These are phyloP conservation scores for Puma concolor DNA, from an alignment of 2,113 vertebrate genomes.

Conservation along the genomic window DNA sequence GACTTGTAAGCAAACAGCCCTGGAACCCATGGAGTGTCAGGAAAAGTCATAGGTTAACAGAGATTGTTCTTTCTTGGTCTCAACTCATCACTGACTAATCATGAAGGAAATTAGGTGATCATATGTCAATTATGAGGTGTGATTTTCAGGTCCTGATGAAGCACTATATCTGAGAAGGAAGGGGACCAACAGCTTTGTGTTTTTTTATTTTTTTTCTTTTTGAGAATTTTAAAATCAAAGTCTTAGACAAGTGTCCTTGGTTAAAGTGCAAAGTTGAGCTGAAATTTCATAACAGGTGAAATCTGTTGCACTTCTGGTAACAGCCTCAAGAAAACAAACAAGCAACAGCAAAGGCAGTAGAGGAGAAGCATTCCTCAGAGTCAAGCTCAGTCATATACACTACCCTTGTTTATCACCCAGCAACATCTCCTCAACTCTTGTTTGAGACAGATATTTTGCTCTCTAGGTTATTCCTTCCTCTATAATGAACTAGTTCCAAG, in stretches of 20 bases:
- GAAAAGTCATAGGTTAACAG: background rate
- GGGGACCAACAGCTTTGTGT: background rate
- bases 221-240: background rate
- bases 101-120: background rate
- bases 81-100: background rate
- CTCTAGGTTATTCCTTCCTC: slow-evolving; percentile 72
- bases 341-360: background rate
- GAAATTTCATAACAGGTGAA: background rate
- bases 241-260: background rate
- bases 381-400: background rate
- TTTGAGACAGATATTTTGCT: slow-evolving; percentile 62
- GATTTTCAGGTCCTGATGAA: background rate
- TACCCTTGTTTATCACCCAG: slow-evolving; percentile 24
- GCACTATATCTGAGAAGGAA: background rate
- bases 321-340: background rate
- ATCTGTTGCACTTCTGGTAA: background rate
- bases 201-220: background rate
- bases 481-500: slow-evolving; percentile 70
- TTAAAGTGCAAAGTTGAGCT: slow-evolving; percentile 13
- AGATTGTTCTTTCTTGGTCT: background rate
- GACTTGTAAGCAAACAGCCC: background rate
- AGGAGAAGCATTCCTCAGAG: background rate
- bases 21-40: background rate
- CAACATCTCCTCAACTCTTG: slow-evolving; percentile 48
- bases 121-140: background rate